A percentile compares a stretch with the other conserved stretches of the same genome.
Evolutionary conservation across 1,140 invertebrate genomes (phyloP).

Genomic region (Rhopalosiphum maidis): DNA sequence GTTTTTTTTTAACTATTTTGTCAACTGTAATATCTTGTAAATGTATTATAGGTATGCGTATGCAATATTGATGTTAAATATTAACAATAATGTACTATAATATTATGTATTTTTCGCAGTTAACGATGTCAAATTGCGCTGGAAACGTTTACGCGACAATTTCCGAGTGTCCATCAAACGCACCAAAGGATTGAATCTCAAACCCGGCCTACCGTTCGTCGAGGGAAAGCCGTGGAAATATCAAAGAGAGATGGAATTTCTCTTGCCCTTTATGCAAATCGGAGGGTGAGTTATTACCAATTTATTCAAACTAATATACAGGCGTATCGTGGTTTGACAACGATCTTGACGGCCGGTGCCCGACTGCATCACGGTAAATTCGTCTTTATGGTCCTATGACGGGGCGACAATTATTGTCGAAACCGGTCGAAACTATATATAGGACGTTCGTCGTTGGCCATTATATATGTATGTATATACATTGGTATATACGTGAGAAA

Average conservation of each 20-base stretch:
- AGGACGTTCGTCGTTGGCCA: neutral
- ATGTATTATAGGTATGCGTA: no score
- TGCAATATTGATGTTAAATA: neutral
- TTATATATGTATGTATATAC: no score
- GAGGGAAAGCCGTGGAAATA: slow-evolving; percentile 51
- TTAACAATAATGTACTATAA: neutral
- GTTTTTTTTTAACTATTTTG: neutral
- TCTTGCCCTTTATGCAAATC: slow-evolving; percentile 51
- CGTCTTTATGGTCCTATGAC: no score
- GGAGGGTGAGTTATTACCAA: slow-evolving; percentile 34
- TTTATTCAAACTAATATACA: no score
- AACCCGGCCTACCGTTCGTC: slow-evolving; percentile 45
- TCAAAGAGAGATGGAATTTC: slow-evolving; percentile 53
- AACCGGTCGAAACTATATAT: no score
- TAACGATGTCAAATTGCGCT: slow-evolving; percentile 46
- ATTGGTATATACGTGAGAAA: neutral
- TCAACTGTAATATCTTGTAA: neutral
- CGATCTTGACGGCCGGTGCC: no score
- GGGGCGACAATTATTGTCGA: no score
- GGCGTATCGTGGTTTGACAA: no score
- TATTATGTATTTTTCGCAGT: slow-evolving; percentile 13
- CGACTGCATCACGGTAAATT: no score
- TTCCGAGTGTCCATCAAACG: slow-evolving; percentile 55
- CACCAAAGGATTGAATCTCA: slow-evolving; percentile 53
- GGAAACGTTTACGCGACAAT: slow-evolving; percentile 53